These are phyloP conservation scores for Cephus nigrinus DNA, from an alignment of 2,888 invertebrate genomes.

Conservation along the genomic window DNA sequence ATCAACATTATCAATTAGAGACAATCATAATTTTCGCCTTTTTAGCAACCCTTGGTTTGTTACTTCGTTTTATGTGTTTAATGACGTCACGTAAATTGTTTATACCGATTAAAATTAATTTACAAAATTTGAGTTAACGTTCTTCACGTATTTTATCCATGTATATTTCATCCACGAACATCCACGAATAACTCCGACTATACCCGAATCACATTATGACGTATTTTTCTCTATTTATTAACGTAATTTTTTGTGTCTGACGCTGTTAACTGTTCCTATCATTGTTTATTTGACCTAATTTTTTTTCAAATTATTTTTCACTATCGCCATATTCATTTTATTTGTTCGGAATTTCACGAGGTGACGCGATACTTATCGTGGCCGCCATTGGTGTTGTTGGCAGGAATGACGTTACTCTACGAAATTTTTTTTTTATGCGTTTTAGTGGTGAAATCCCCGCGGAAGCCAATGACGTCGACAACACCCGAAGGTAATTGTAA, in stretches of 20 bases:
- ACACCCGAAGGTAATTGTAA: constrained; percentile 68
- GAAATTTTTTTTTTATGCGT: constrained; percentile 59
- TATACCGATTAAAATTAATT: no score
- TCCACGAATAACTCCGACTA: no score
- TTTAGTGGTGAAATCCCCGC: constrained; percentile 69
- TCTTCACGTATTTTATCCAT: no score
- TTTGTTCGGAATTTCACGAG: neutral
- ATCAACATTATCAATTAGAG: constrained; percentile 32
- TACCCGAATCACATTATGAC: no score
- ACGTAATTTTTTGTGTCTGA: no score
- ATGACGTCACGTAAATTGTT: no score
- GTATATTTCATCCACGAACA: no score
- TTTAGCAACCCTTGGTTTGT: constrained; percentile 48
- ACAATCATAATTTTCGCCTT: constrained; percentile 48
- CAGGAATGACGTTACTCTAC: neutral
- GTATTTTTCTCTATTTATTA: no score
- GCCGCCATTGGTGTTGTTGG: neutral
- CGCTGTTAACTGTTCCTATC: neutral
- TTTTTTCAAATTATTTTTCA: neutral
- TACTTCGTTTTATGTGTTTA: constrained; percentile 55
- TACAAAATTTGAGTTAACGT: no score
- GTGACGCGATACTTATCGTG: no score
- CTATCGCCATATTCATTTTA: neutral
- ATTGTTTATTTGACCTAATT: neutral
- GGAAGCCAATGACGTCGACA: constrained; percentile 67